Evolutionary conservation across 2,797 vertebrate species (phyloP).

Genomic region (Sebastes hubbsi): DNA sequence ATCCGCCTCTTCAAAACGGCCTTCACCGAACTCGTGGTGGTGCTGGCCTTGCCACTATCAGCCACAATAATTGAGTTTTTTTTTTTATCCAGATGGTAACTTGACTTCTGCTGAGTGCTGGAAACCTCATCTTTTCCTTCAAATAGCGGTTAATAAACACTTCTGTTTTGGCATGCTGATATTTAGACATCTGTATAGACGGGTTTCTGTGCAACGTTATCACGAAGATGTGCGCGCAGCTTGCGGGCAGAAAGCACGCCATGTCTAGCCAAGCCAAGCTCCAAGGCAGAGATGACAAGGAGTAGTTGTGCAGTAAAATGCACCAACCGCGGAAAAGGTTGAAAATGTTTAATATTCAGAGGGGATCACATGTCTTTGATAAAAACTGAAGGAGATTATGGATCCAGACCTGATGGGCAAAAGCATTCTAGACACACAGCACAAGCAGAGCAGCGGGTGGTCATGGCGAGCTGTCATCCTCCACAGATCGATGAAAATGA

Average conservation of each 20-base stretch:
- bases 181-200: neutral
- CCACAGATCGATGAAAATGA: neutral
- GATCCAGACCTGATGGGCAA: neutral
- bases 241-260: no score
- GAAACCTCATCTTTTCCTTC: neutral
- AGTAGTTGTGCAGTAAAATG: neutral
- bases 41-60: slow-evolving; percentile 19
- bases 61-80: slow-evolving; percentile 15
- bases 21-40: slow-evolving; percentile 42
- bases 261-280: no score
- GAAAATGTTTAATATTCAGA: neutral
- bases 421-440: neutral
- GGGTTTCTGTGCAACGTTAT: no score
- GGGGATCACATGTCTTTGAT: neutral
- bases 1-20: slow-evolving; percentile 40
- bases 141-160: slow-evolving; percentile 11
- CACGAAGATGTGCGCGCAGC: rapidly evolving
- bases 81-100: slow-evolving; percentile 29
- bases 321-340: neutral
- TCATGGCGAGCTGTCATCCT: no score
- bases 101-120: neutral
- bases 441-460: neutral
- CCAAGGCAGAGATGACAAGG: neutral
- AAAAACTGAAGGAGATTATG: neutral
- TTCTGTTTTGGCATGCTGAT: neutral